Base-by-base conservation (phyloP, 2,797 vertebrate species). In the Microctenopoma stevenorrisi region DNA sequence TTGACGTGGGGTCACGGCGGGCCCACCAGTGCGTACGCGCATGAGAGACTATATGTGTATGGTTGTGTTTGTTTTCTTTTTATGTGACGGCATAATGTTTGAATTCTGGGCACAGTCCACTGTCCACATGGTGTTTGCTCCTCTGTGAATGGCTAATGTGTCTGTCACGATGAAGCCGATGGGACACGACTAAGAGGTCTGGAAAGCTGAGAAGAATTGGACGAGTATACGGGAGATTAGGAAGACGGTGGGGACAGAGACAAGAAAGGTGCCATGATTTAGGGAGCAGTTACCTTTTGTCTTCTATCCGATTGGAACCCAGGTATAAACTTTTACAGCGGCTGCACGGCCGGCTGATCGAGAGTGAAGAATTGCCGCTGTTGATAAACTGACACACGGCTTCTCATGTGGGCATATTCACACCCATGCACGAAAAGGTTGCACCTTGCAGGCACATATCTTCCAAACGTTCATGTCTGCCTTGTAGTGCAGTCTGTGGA, bases 31-130 rank as follows among this genome's bases (percentile, higher is more conserved):
- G 74, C 63, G 47, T 55, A 58, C 62, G 58, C 79, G 84, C 61
- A 54, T 50, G 68, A 72, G 71, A 15, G 58, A 67, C 52, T 68
- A 58, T 79, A 47, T 57, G 67, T 47, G n/a, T 71, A 53, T 71
- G 65, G 71, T 37, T 73, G 42, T 76, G 75, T 85, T 69, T 84
- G 74, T 81, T 71, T 59, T 74, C 69, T 81, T 74, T 72, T 57
- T 44, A 67, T 48, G 49, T 81, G 72, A 84, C 78, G 87, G 84
- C 90, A 90, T 93, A 91, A 88, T 91, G 90, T 86, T 84, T 72
- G 79, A 80, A 85, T 90, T 90, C 87, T 91, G 89, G 86, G 91
- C 84, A 88, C 82, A 70, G 77, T 74, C 83, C 38, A 44, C 49
- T 74, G 84, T 90, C 85, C 88, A 81, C 89, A 91, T 91, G 88